Conservation (phyloP, 1,140 invertebrate genomes). For the Brachionus rotundiformis region DNA sequence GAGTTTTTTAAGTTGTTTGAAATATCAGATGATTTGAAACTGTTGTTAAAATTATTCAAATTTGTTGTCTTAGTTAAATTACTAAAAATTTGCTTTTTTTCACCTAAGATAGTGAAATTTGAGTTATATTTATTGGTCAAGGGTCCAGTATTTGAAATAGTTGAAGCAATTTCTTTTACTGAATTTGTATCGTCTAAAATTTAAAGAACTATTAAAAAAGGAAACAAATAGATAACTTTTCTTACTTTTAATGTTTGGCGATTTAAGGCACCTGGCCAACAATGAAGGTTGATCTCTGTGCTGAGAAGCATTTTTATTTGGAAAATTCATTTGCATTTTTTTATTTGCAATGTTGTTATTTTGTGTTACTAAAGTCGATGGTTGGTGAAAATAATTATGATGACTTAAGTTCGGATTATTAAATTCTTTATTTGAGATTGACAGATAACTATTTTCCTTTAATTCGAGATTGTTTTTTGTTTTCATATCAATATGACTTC, state of each 20-base stretch:
- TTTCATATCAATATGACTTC: not conserved
- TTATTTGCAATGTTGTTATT: not conserved
- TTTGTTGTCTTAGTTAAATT: not conserved
- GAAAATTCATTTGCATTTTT: not conserved
- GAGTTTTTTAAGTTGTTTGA: not conserved
- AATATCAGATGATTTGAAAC: not conserved
- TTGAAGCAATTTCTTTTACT: not conserved
- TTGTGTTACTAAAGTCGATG: not conserved
- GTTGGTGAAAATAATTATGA: slow-evolving; percentile 15
- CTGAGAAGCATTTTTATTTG: not conserved
- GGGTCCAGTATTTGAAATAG: not conserved
- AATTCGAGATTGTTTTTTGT: not conserved
- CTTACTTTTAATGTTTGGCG: not conserved
- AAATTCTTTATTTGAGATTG: not conserved
- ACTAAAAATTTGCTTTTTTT: not conserved
- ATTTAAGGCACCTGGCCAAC: not conserved
- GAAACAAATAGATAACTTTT: not conserved
- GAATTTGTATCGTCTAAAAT: not conserved
- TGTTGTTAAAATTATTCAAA: not conserved
- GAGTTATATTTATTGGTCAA: not conserved
- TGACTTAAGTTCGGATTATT: not conserved
- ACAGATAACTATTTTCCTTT: not conserved
- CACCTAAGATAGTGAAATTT: not conserved
- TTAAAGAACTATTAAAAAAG: not conserved
- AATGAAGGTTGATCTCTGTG: not conserved